Percentiles rank a stretch among this genome's conserved stretches.
Conservation (phyloP, 2,113 vertebrate species). For the Euleptes europaea region DNA sequence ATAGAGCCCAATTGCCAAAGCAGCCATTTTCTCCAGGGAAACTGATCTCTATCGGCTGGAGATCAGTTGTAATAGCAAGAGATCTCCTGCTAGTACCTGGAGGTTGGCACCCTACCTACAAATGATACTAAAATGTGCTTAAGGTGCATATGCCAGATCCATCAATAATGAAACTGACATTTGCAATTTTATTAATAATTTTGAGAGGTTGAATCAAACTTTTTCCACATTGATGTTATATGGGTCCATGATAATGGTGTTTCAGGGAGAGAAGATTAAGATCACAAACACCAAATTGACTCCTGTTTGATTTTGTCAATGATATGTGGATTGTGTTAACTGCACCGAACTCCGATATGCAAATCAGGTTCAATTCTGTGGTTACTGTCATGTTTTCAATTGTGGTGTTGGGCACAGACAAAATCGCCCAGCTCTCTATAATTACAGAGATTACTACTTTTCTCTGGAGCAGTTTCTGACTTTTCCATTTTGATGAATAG, state of each 20-base stretch:
- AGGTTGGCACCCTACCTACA: no score
- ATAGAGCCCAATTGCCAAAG: no score
- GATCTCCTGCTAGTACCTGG: no score
- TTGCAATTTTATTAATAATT: background rate
- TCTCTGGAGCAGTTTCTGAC: background rate
- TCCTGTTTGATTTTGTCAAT: background rate
- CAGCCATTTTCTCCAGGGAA: no score
- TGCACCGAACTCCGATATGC: background rate
- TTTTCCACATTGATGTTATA: constrained; percentile 4
- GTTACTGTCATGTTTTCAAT: background rate
- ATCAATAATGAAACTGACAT: background rate
- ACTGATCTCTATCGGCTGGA: no score
- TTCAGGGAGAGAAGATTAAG: background rate
- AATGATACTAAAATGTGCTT: background rate
- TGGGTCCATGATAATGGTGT: background rate
- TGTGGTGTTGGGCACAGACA: background rate
- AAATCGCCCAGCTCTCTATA: background rate
- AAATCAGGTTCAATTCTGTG: background rate
- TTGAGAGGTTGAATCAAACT: constrained; percentile 16
- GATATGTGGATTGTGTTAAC: background rate
- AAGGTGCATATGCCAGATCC: background rate
- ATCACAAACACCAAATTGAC: background rate
- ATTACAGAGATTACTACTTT: background rate
- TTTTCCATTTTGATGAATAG: constrained; percentile 19
- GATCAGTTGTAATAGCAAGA: no score